Evolutionary conservation across 2,888 invertebrate species (phyloP).

Genomic region (Syritta pipiens): DNA sequence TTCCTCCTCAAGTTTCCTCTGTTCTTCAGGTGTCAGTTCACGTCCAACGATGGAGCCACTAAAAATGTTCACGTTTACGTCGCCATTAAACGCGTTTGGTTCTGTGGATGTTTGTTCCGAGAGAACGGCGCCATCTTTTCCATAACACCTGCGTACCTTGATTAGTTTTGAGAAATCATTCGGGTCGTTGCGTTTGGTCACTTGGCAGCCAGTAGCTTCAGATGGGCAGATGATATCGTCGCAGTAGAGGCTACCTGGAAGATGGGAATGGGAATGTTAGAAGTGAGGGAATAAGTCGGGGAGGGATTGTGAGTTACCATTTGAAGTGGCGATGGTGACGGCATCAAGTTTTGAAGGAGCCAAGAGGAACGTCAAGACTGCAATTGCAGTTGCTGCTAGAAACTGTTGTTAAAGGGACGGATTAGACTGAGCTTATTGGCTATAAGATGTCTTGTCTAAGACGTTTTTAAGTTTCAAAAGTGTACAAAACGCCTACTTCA

Average conservation of each 20-base stretch:
- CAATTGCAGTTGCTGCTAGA: no score
- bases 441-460: no score
- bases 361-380: no score
- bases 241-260: conserved; percentile 34
- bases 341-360: background rate
- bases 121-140: background rate
- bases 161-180: conserved; percentile 16
- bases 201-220: conserved; percentile 2
- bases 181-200: conserved; percentile 36
- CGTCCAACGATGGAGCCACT: background rate
- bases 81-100: background rate
- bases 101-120: conserved; percentile 8
- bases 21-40: conserved; percentile 44
- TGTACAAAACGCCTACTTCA: no score
- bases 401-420: no score
- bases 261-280: background rate
- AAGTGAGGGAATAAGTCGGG: background rate
- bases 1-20: conserved; percentile 7
- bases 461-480: no score
- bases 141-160: conserved; percentile 22
- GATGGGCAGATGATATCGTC: conserved; percentile 40
- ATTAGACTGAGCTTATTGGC: no score
- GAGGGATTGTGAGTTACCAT: background rate
- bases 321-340: background rate
- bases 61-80: conserved; percentile 16